Percentiles rank a stretch among this genome's conserved stretches.
These are phyloP conservation scores for Diploscapter pachys DNA, from an alignment of 1,140 invertebrate genomes.

Conservation along the genomic window DNA sequence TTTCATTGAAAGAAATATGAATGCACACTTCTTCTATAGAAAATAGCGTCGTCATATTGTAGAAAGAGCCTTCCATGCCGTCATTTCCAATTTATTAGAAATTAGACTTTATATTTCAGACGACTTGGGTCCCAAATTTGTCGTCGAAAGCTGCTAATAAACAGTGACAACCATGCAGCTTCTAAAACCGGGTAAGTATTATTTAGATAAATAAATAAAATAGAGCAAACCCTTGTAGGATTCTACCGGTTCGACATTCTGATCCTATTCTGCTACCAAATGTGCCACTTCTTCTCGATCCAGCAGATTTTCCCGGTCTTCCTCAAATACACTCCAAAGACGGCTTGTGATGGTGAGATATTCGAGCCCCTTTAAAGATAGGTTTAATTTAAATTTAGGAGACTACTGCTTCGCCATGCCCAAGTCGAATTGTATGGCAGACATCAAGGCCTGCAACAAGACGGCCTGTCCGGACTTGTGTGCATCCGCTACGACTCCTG, in stretches of 20 bases:
- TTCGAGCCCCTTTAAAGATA: neutral
- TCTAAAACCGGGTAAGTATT: too few species aligned
- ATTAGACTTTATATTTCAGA: too few species aligned
- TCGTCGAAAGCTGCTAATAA: too few species aligned
- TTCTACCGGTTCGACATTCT: slow-evolving; percentile 31
- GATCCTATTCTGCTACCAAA: slow-evolving; percentile 28
- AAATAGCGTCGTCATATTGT: too few species aligned
- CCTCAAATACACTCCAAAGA: slow-evolving; percentile 34
- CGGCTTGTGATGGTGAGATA: slow-evolving; percentile 4
- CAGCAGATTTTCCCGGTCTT: slow-evolving; percentile 30
- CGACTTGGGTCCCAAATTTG: too few species aligned
- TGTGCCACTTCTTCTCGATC: slow-evolving; percentile 35
- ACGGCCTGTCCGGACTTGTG: slow-evolving; percentile 16
- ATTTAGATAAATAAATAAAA: neutral
- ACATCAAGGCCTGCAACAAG: neutral
- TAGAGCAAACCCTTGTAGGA: slow-evolving; percentile 20
- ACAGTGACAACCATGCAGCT: too few species aligned
- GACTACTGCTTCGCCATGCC: slow-evolving; percentile 19
- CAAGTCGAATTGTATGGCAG: slow-evolving; percentile 26
- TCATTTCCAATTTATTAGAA: too few species aligned
- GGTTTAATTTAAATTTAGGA: neutral
- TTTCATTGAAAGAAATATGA: too few species aligned
- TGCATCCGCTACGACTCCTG: slow-evolving; percentile 12
- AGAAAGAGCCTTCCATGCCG: too few species aligned
- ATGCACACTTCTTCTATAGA: too few species aligned